phyloP scores from a whole-genome alignment of 53 echinoderm and acorn worm genomes.

The Crossaster papposus region DNA sequence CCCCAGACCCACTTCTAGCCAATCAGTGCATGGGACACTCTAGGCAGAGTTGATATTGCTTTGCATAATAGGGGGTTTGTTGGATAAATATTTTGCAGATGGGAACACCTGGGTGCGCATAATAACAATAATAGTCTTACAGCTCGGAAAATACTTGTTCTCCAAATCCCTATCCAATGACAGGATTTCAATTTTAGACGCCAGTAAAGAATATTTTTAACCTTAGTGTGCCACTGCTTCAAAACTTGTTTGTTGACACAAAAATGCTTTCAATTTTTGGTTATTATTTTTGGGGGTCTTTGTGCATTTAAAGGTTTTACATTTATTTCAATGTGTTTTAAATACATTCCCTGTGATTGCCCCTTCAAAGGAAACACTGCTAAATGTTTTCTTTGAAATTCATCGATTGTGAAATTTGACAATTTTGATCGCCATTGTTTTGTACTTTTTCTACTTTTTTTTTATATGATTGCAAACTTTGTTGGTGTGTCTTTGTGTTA shows the following conservation, averaged over 20 bases:
- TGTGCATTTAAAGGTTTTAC: not conserved
- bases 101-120: constrained; percentile 50
- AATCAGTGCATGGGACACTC: constrained; percentile 73
- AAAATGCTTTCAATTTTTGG: not conserved
- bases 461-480: constrained; percentile 27
- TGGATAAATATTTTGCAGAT: not conserved
- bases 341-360: not conserved
- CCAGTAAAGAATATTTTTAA: not conserved
- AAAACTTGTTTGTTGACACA: not conserved
- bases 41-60: constrained; percentile 61
- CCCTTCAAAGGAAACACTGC: not conserved
- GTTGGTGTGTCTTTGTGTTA: constrained; percentile 47
- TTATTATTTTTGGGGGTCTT: too few species aligned
- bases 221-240: not conserved
- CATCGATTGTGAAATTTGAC: not conserved
- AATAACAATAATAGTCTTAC: constrained; percentile 28
- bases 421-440: not conserved
- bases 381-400: not conserved
- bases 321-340: not conserved
- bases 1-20: constrained; percentile 61
- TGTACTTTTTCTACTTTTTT: not conserved
- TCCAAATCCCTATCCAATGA: not conserved
- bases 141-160: not conserved
- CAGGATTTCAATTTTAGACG: not conserved
- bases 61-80: constrained; percentile 36